phyloP scores from a whole-genome alignment of 2,113 vertebrate genomes.

The Picathartes gymnocephalus region DNA sequence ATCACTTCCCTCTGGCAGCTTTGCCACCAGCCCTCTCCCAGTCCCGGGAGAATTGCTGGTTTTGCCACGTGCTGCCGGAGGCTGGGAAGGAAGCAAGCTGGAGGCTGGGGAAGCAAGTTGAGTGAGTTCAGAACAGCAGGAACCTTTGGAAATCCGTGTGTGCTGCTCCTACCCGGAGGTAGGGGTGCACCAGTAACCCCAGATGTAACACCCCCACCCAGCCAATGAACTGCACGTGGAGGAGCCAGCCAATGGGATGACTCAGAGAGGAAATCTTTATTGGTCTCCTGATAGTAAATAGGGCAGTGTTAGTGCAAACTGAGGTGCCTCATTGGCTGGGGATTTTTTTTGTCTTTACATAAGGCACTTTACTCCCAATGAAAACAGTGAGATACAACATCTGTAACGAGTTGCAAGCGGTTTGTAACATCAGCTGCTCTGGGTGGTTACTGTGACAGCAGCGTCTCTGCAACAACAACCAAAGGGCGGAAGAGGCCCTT shows the following conservation, averaged over 20 bases:
- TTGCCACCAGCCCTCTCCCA: neutral
- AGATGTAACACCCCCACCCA: neutral
- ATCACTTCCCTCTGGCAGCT: neutral
- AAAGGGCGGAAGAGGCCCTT: neutral
- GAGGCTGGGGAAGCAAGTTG: neutral
- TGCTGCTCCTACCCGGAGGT: neutral
- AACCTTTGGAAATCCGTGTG: neutral
- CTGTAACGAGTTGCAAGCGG: neutral
- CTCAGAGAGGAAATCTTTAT: conserved; percentile 14
- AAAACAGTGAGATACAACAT: conserved; percentile 3
- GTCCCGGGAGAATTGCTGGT: neutral
- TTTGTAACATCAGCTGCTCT: neutral
- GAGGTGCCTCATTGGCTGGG: conserved; percentile 33
- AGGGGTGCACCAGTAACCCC: neutral
- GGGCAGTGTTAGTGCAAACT: conserved; percentile 66
- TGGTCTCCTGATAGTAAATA: conserved; percentile 31
- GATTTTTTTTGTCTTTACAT: neutral
- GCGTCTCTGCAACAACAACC: neutral
- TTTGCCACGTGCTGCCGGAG: neutral
- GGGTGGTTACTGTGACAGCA: neutral
- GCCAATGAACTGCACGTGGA: neutral
- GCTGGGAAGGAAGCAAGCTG: neutral
- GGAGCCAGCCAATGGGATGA: neutral
- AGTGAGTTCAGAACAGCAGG: neutral
- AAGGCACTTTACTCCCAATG: neutral